phyloP scores from a whole-genome alignment of 2,113 vertebrate genomes.

The Puffinus mauretanicus region DNA sequence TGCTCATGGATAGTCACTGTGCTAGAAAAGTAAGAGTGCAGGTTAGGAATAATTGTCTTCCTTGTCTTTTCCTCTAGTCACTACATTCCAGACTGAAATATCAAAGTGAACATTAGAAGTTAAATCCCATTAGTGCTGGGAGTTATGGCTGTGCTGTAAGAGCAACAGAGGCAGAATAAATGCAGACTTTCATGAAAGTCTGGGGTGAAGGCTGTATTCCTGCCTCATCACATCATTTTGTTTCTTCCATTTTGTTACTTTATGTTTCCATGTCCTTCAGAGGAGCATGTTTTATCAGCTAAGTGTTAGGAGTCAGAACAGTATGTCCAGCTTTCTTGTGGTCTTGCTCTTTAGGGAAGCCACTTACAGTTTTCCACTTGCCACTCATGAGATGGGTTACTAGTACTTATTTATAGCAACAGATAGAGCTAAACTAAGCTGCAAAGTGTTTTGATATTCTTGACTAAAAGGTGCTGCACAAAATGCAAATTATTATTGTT shows the following conservation, averaged over 20 bases:
- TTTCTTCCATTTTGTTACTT: neutral
- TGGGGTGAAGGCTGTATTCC: neutral
- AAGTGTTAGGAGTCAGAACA: neutral
- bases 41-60: neutral
- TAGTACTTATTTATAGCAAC: neutral
- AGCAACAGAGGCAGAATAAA: neutral
- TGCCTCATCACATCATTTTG: neutral
- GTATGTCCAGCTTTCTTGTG: neutral
- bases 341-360: neutral
- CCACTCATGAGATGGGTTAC: neutral
- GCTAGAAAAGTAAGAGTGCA: neutral
- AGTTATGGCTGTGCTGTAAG: neutral
- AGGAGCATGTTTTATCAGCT: neutral
- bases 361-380: neutral
- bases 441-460: neutral
- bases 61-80: neutral
- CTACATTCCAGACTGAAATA: neutral
- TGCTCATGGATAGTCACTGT: neutral
- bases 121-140: neutral
- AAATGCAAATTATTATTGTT: slow-evolving; percentile 30
- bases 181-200: neutral
- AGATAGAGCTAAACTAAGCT: neutral
- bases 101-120: neutral
- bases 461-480: neutral
- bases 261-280: neutral